Evolutionary conservation across 2,797 vertebrate species (phyloP).

Genomic region (Liparis tanakae): DNA sequence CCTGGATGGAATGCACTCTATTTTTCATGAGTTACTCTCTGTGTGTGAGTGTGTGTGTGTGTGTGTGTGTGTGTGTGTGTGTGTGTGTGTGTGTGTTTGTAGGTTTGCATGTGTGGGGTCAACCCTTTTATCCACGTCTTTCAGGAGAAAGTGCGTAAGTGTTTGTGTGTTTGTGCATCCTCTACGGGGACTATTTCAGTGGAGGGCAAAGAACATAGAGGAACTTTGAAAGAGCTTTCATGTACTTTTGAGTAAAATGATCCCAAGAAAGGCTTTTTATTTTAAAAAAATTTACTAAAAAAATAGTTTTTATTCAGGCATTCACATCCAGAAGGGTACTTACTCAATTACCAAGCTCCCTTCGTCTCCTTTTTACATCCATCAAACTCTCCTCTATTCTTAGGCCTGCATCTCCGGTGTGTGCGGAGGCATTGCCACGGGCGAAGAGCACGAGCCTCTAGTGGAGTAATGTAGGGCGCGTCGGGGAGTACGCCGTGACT

Average conservation of each 20-base stretch:
- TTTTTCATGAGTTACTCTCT: conserved; percentile 68
- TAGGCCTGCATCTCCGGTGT: conserved; percentile 64
- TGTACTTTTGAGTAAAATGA: conserved; percentile 85
- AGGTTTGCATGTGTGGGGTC: conserved; percentile 69
- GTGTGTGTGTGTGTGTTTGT: conserved; percentile 45
- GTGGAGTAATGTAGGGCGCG: conserved; percentile 67
- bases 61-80: conserved; percentile 19
- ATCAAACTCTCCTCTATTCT: conserved; percentile 76
- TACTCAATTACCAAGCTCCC: conserved; percentile 78
- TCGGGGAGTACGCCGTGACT: conserved; percentile 69
- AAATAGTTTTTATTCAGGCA: conserved; percentile 71
- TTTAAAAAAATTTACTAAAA: conserved; percentile 39
- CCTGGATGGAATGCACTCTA: conserved; percentile 69
- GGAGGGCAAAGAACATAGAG: conserved; percentile 75
- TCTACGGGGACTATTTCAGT: conserved; percentile 77
- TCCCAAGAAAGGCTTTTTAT: conserved; percentile 77
- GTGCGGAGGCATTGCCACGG: conserved; percentile 68
- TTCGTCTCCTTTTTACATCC: conserved; percentile 67
- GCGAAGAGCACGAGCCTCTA: conserved; percentile 73
- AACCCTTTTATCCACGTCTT: conserved; percentile 79
- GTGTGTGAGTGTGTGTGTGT: conserved; percentile 31
- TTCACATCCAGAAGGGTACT: conserved; percentile 79
- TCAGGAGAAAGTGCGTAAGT: conserved; percentile 70
- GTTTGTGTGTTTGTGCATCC: conserved; percentile 74
- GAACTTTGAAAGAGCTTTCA: conserved; percentile 83